Conservation (phyloP, 2,888 invertebrate species). For the Seira musarum region DNA sequence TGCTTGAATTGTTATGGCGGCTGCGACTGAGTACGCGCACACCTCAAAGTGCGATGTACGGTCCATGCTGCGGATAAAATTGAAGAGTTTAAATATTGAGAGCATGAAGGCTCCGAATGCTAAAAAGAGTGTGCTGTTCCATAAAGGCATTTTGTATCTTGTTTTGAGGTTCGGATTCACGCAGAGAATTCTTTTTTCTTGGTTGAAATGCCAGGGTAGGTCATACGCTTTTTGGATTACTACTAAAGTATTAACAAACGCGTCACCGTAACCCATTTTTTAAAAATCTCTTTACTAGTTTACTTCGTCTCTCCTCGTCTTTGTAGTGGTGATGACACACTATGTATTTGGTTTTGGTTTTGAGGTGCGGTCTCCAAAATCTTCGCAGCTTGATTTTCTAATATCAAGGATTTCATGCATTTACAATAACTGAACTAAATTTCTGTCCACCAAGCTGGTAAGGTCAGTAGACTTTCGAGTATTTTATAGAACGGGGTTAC, state of each 20-base stretch:
- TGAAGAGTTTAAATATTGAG: background rate
- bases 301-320: no score
- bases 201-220: constrained; percentile 1
- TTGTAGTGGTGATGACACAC: no score
- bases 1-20: background rate
- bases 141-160: background rate
- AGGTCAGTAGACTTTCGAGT: no score
- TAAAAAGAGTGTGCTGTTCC: background rate
- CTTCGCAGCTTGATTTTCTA: no score
- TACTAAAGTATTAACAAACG: background rate
- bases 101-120: background rate
- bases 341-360: no score
- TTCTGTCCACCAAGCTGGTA: no score
- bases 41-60: background rate
- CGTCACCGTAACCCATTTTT: constrained; percentile 20
- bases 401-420: no score
- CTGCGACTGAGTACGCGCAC: background rate
- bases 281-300: no score
- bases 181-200: background rate
- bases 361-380: no score
- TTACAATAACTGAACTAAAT: no score
- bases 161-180: background rate
- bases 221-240: background rate
- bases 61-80: background rate
- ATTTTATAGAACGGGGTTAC: no score